Base-by-base conservation (phyloP, 2,797 vertebrate genomes). In the Hirundo rustica region DNA sequence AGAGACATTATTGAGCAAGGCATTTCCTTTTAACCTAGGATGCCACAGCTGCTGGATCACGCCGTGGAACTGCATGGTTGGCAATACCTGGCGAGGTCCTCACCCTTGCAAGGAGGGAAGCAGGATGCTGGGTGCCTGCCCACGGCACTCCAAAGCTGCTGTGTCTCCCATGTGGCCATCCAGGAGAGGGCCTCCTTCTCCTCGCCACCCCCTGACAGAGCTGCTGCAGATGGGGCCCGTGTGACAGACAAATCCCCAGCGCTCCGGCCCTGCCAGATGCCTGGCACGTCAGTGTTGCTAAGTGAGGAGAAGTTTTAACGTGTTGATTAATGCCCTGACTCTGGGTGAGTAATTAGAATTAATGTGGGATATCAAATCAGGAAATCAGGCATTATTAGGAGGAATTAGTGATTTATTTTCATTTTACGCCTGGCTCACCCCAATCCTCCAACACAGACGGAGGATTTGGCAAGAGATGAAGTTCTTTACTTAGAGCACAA, bases 351-450 rank as follows among this genome's bases (percentile, higher is more conserved):
- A 98, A 98, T 98, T 98, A 98, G 98, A 98, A 98, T 98, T 98
- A 98, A 98, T 98, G 97, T 96, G 93, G 97, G 98, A 97, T 97
- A 98, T 97, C 98, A 98, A 98, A 98, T 98, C 97, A 98, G 98
- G 98, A 98, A 98, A 98, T 98, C 95, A 96, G 97, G 97, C 98
- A 98, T 98, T 98, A 98, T 98, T 97, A 98, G 97, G 83, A 97
- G 92, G 95, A 98, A 98, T 98, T 98, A 97, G 97, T 97, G 96
- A 97, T 98, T 98, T 98, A 97, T 98, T 98, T 98, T 98, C 97
- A 98, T 98, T 98, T 98, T 97, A 97, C 64, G 95, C 96, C 97
- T 98, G 95, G 95, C 78, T 98, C 96, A 93, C 92, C 96, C 88
- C 81, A 88, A 87, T 93, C 95, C 96, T 89, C 96, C 95, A 96